Conservation (phyloP, 2,797 vertebrate species). For the Okamejei kenojei region DNA sequence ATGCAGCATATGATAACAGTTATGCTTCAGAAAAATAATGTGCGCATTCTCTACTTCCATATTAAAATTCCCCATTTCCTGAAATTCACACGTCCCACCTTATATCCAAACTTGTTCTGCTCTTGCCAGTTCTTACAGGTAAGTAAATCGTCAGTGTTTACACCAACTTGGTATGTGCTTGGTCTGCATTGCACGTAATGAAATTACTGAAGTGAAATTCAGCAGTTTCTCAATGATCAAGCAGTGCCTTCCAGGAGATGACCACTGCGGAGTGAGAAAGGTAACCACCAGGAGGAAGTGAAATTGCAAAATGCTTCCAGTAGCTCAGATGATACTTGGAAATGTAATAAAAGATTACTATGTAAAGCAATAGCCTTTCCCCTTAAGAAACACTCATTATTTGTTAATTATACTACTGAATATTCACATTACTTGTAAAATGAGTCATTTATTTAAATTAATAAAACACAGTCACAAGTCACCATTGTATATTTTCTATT, state of each 20-base stretch:
- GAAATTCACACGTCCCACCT: not conserved
- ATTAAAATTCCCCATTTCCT: not conserved
- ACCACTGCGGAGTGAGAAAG: too few species aligned
- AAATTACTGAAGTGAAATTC: not conserved
- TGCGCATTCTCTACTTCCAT: not conserved
- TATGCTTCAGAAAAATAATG: not conserved
- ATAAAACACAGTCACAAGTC: not conserved
- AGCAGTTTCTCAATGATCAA: not conserved
- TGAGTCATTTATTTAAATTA: constrained; percentile 4
- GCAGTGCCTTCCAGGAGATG: not conserved
- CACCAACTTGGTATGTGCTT: not conserved
- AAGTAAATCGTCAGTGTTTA: not conserved
- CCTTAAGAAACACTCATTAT: constrained; percentile 21
- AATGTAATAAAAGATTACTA: not conserved
- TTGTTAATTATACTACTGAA: not conserved
- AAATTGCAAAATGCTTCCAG: not conserved
- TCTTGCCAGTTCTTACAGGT: not conserved
- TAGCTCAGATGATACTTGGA: not conserved
- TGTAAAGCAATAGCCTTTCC: not conserved
- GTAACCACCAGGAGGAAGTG: not conserved
- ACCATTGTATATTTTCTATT: not conserved
- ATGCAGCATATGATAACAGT: not conserved
- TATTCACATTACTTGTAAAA: not conserved
- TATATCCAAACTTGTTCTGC: not conserved
- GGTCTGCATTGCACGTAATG: not conserved